A percentile compares a stretch with the other conserved stretches of the same genome.
Evolutionary conservation across 1,140 invertebrate genomes (phyloP).

Genomic region (Eurosta solidaginis): DNA sequence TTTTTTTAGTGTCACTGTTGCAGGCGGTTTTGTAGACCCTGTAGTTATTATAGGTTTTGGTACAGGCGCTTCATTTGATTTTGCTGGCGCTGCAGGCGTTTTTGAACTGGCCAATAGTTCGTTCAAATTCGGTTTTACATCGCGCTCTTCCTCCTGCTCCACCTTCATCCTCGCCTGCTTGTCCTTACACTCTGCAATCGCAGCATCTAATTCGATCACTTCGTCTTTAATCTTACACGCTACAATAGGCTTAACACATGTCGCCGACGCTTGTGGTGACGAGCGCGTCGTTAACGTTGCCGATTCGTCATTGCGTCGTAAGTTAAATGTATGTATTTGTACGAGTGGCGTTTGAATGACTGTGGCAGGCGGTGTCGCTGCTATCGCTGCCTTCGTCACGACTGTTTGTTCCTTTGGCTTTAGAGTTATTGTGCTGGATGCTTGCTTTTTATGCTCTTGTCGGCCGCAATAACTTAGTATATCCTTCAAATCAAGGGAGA

Average conservation of each 20-base stretch:
- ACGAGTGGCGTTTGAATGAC: not conserved
- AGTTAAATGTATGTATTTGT: slow-evolving; percentile 6
- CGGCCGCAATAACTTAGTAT: slow-evolving; percentile 49
- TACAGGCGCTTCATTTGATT: too few species aligned
- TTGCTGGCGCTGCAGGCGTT: not conserved
- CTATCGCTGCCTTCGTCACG: not conserved
- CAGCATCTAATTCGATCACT: slow-evolving; percentile 29
- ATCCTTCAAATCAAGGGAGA: slow-evolving; percentile 48
- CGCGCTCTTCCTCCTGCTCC: slow-evolving; percentile 26
- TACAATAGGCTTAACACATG: not conserved
- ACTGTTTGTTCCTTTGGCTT: slow-evolving; percentile 33
- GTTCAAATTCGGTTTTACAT: slow-evolving; percentile 27
- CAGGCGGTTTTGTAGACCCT: not conserved
- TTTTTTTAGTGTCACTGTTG: not conserved
- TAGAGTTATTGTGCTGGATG: slow-evolving; percentile 39
- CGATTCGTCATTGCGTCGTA: not conserved
- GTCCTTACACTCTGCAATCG: not conserved
- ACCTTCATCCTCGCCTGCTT: not conserved
- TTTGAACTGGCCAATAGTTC: not conserved
- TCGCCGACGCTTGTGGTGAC: not conserved
- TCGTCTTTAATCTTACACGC: not conserved
- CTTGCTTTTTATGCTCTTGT: slow-evolving; percentile 38
- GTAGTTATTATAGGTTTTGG: too few species aligned
- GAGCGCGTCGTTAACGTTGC: not conserved
- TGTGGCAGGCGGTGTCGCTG: not conserved